Conservation (phyloP, 2,113 vertebrate genomes). For the Callospermophilus lateralis region DNA sequence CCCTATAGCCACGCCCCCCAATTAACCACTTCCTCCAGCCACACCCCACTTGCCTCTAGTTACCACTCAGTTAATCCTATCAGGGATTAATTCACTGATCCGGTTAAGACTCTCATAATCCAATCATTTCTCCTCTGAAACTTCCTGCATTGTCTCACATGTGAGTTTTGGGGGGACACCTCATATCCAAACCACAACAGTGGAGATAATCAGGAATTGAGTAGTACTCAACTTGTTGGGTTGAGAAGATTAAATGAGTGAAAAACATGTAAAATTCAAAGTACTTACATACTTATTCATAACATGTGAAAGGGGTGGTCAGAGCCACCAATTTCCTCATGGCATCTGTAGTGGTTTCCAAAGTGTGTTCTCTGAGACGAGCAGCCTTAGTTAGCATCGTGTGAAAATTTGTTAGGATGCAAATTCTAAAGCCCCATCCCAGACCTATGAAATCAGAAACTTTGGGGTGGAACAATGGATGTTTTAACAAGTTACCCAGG, state of each 20-base stretch:
- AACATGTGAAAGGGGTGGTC: not conserved
- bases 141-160: no score
- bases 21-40: no score
- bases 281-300: not conserved
- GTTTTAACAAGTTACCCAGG: not conserved
- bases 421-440: not conserved
- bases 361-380: not conserved
- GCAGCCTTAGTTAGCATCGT: not conserved
- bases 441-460: conserved; percentile 28
- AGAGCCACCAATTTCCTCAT: not conserved
- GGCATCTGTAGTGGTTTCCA: not conserved
- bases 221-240: not conserved
- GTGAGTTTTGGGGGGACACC: no score
- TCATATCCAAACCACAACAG: no score
- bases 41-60: no score
- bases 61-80: no score
- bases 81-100: no score
- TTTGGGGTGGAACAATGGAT: not conserved
- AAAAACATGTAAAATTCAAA: not conserved
- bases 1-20: no score
- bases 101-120: no score
- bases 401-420: not conserved
- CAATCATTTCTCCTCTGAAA: no score
- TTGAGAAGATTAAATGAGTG: not conserved
- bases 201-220: not conserved